Evolutionary conservation across 2,888 invertebrate genomes (phyloP).

Genomic region (Diplolepis rosae): DNA sequence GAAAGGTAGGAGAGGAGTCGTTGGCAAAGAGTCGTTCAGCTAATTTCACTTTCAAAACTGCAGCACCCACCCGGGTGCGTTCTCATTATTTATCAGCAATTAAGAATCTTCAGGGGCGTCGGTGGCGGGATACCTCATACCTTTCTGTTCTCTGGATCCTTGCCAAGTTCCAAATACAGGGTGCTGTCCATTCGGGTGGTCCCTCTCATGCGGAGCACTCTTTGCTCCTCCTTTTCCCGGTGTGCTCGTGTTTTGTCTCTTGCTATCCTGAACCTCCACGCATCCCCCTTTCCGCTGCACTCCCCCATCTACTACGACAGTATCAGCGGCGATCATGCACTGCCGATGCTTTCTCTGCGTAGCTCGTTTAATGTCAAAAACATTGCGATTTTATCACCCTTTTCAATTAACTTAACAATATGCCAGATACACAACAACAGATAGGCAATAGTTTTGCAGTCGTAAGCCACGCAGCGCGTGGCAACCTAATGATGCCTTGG

Average conservation of each 20-base stretch:
- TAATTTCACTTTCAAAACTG: conserved; percentile 52
- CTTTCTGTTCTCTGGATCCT: conserved; percentile 22
- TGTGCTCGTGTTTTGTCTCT: conserved; percentile 37
- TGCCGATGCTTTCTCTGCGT: conserved; percentile 40
- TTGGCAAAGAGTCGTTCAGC: conserved; percentile 27
- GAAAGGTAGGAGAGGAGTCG: background rate
- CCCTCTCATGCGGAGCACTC: conserved; percentile 34
- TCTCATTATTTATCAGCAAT: conserved; percentile 57
- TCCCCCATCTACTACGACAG: conserved; percentile 42
- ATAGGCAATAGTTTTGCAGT: conserved; percentile 57
- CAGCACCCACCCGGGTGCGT: conserved; percentile 40
- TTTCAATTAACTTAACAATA: conserved; percentile 67
- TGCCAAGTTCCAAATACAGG: conserved; percentile 30
- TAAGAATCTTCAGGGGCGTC: conserved; percentile 49
- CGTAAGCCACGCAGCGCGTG: conserved; percentile 34
- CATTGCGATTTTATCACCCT: conserved; percentile 64
- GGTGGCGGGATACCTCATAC: conserved; percentile 13
- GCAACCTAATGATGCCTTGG: background rate
- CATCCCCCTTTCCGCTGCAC: conserved; percentile 38
- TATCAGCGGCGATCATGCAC: conserved; percentile 38
- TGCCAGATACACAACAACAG: conserved; percentile 59
- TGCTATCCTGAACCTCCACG: conserved; percentile 19
- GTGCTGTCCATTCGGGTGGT: conserved; percentile 56
- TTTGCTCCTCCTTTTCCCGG: conserved; percentile 44
- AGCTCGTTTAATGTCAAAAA: conserved; percentile 63